Conservation (phyloP, 2,797 vertebrate species). For the Pseudochromis fuscus region DNA sequence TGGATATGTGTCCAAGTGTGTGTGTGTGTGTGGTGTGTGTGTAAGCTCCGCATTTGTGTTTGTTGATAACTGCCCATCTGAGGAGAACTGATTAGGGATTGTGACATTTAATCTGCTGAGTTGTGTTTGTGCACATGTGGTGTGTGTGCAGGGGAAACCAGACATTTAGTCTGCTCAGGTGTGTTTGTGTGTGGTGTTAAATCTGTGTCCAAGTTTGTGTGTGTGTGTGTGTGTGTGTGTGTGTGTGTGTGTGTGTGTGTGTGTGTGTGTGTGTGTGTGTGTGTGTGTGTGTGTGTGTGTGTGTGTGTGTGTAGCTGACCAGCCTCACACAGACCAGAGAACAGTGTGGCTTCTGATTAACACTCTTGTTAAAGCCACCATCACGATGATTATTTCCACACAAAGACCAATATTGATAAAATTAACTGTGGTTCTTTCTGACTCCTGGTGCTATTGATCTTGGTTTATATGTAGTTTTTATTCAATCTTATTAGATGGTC, state of each 20-base stretch:
- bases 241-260: conserved; percentile 22
- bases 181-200: neutral
- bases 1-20: conserved; percentile 17
- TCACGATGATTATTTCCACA: neutral
- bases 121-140: conserved; percentile 27
- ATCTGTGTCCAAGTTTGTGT: neutral
- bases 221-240: neutral
- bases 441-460: neutral
- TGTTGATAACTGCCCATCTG: conserved; percentile 19
- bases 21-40: conserved; percentile 11
- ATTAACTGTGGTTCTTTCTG: neutral
- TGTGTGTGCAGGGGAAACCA: neutral
- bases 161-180: conserved; percentile 1
- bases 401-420: neutral
- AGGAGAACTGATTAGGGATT: conserved; percentile 33
- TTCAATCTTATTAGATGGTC: too few species aligned
- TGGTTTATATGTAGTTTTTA: neutral
- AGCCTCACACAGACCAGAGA: neutral
- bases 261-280: conserved; percentile 12
- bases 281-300: neutral
- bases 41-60: conserved; percentile 6
- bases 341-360: neutral
- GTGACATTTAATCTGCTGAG: conserved; percentile 32
- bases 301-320: neutral
- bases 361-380: neutral